These are phyloP conservation scores for Melipona quadrifasciata DNA, from an alignment of 1,140 invertebrate species.

Conservation along the genomic window DNA sequence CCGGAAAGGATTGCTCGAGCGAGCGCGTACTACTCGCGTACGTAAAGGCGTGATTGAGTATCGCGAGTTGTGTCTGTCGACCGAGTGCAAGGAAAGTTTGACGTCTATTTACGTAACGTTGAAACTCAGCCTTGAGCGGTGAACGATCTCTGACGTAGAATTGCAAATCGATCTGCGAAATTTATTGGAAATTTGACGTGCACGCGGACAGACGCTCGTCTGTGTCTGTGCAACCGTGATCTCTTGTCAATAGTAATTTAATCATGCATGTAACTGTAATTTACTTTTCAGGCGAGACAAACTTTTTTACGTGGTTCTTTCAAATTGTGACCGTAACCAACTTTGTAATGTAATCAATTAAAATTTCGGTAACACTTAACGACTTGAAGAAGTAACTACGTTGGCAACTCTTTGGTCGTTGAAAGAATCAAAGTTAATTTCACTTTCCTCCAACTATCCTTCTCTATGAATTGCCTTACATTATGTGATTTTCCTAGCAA, in stretches of 20 bases:
- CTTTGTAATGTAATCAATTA: no score
- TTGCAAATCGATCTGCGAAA: conserved; percentile 31
- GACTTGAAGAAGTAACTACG: neutral
- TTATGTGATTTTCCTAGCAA: neutral
- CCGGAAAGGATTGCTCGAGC: neutral
- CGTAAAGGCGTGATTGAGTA: neutral
- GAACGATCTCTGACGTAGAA: conserved; percentile 48
- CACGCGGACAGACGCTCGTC: neutral
- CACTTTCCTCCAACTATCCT: neutral
- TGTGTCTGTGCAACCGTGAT: neutral
- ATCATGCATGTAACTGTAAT: neutral
- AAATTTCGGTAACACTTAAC: no score
- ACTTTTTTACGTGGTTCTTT: no score
- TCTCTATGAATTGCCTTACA: neutral
- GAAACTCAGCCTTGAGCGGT: conserved; percentile 46
- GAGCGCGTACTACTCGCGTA: neutral
- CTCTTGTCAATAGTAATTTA: neutral
- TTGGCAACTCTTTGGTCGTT: neutral
- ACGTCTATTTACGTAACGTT: conserved; percentile 47
- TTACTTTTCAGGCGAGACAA: no score
- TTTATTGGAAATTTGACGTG: neutral
- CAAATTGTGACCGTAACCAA: no score
- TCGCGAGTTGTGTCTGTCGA: neutral
- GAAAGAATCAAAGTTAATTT: neutral
- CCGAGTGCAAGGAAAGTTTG: conserved; percentile 30